Evolutionary conservation across 2,797 vertebrate genomes (phyloP).

Genomic region (Furcifer pardalis): DNA sequence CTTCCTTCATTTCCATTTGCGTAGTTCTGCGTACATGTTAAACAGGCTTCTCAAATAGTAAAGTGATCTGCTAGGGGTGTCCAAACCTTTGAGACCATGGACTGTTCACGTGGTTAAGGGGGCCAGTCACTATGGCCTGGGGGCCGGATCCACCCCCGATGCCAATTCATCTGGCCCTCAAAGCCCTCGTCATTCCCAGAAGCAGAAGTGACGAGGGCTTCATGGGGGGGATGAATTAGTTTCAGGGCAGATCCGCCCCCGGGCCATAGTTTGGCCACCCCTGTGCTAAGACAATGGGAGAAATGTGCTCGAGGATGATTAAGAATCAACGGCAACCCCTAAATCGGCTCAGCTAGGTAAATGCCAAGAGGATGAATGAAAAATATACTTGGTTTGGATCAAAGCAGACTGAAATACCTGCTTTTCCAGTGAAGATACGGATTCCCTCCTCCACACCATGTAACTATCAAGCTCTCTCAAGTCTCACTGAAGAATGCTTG

Average conservation of each 20-base stretch:
- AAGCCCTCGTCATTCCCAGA: no score
- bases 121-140: no score
- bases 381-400: slow-evolving; percentile 56
- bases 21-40: slow-evolving; percentile 23
- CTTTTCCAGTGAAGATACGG: slow-evolving; percentile 45
- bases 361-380: slow-evolving; percentile 50
- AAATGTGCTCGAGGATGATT: not conserved
- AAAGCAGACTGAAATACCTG: slow-evolving; percentile 45
- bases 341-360: slow-evolving; percentile 45
- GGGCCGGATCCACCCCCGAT: no score
- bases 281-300: no score
- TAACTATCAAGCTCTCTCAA: slow-evolving; percentile 44
- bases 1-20: slow-evolving; percentile 28
- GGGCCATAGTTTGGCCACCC: no score
- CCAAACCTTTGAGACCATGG: no score
- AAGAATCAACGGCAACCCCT: slow-evolving; percentile 8
- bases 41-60: not conserved
- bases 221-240: no score
- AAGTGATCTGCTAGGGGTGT: slow-evolving; percentile 14
- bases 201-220: no score
- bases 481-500: slow-evolving; percentile 27
- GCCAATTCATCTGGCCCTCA: no score
- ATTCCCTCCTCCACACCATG: slow-evolving; percentile 17
- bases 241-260: no score
- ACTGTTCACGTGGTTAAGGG: no score